Base-by-base conservation (phyloP, 1,140 invertebrate genomes). In the Oncopodura yosiiana region DNA sequence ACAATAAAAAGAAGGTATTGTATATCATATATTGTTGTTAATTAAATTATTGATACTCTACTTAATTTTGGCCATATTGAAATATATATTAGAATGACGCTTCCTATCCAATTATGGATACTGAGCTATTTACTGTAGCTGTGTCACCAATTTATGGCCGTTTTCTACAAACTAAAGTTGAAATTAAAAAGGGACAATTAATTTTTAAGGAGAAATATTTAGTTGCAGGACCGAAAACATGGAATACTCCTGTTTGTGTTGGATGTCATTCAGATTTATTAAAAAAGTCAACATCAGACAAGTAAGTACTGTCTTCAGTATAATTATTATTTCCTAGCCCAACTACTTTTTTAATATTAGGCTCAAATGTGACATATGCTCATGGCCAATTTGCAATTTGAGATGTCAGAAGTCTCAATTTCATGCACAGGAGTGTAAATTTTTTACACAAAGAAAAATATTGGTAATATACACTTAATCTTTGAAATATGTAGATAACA, bases 341-440 rank as follows among this genome's bases (percentile, higher is more conserved):
- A n/a, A n/a, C n/a, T n/a, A n/a, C n/a, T n/a, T n/a, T n/a, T n/a
- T n/a, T n/a, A n/a, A n/a, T n/a, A n/a, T n/a, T 16, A 56, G 53
- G 16, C 32, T 51, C 3, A 56, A 51, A 2, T 86, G 83, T 58
- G 60, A 69, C 0, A 73, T 76, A 43, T 89, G 85, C 58, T 82
- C 82, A 1, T 87, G 84, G 83, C 83, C 82, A 0, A 68, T 86
- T 50, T 88, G 86, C 64, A 74, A 74, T 1, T 67, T 72, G 26
- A 68, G 72, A 3, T 85, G 82, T 63, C 73, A 76, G 29, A 65
- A 71, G 48, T 75, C 76, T 11, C 72, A 74, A 0, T 73, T 75
- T n/a, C 84, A 87, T 66, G 71, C 69, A 44, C 74, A 76, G 0
- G 84, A 87, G 67, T 87, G 84, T 64, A 66, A 75, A 29, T 80